Evolutionary conservation across 2,888 invertebrate genomes (phyloP), one percentile per base, ranked within the genome.

Genomic region (Tinea trinotella): DNA sequence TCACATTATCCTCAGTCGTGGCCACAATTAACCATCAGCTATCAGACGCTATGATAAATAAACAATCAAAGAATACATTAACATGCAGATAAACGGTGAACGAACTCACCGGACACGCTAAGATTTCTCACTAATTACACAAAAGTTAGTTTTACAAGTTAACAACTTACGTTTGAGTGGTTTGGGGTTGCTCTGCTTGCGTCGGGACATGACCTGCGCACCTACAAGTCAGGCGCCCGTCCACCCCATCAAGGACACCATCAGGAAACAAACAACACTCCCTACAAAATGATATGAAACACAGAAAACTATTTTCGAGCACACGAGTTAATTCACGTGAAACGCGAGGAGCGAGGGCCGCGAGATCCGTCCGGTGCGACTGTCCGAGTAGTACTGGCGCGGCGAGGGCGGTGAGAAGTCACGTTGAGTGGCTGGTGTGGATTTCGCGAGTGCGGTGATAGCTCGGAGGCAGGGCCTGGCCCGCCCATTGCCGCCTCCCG

Each of bases 181-280:
- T 87, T 96, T 96, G 68, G 96, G 96, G 88, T 96, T 96, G 88
- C 95, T 94, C 90, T 96, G 96, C 90, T 96, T 96, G 88, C 96
- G 90, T 82, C 96, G 93, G 80, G 96, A 96, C 96, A 96, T 96
- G 80, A 74, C 83, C 81, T 77, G 54, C 52, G 58, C 49, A n/a
- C 22, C 20, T 17, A 96, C 96, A 96, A 96, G 80, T 74, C 83
- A 80, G 77, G 30, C 20, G 54, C 50, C 54, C 59, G 59, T 34
- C 1, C 50, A 12, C 13, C 50, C 10, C 24, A 48, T 3, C 48
- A 40, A n/a, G n/a, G 4, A 17, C 19, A 19, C 15, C 46, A 46
- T 46, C 46, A 46, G 46, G 46, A 19, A 24, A 24, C 5, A 24
- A 24, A 7, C n/a, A n/a, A 30, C 7, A 30, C 7, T n/a, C 30